Percentiles rank a stretch among this genome's conserved stretches.
phyloP scores from a whole-genome alignment of 2,888 invertebrate species.

The Cerceris rybyensis region DNA sequence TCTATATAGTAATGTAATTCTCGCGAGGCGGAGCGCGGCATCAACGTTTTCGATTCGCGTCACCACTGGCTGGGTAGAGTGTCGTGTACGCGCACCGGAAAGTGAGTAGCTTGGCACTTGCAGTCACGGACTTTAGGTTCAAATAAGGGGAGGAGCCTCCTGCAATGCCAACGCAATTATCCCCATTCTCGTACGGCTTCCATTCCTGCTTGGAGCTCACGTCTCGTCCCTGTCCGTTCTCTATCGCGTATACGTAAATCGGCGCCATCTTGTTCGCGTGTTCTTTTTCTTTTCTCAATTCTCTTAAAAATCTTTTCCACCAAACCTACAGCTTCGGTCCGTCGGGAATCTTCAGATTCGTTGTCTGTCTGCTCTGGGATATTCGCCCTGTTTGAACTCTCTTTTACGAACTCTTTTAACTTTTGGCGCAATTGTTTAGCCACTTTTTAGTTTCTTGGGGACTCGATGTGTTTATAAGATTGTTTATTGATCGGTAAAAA shows the following conservation, averaged over 20 bases:
- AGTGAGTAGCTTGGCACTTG: constrained; percentile 69
- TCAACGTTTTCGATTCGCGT: constrained; percentile 41
- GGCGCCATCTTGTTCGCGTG: constrained; percentile 69
- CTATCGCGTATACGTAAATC: constrained; percentile 49
- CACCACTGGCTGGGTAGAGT: constrained; percentile 51
- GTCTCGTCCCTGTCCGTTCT: constrained; percentile 43
- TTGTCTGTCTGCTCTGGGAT: not conserved
- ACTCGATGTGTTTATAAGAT: too few relatives aligned
- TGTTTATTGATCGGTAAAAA: not conserved
- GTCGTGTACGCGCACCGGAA: constrained; percentile 64
- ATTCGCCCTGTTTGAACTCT: not conserved
- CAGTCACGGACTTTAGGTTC: constrained; percentile 65
- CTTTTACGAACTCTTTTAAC: not conserved
- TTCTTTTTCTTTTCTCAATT: constrained; percentile 55
- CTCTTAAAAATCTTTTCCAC: constrained; percentile 23
- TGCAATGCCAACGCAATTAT: constrained; percentile 71
- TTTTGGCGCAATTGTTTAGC: not conserved
- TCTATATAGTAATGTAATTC: constrained; percentile 1
- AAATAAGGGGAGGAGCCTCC: constrained; percentile 72
- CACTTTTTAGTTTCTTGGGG: not conserved
- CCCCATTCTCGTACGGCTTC: constrained; percentile 71
- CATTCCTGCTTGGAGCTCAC: constrained; percentile 55
- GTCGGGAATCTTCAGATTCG: not conserved
- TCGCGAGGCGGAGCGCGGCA: constrained; percentile 52
- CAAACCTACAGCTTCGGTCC: not conserved